phyloP scores from a whole-genome alignment of 2,797 vertebrate species.

The Setipinna tenuifilis region DNA sequence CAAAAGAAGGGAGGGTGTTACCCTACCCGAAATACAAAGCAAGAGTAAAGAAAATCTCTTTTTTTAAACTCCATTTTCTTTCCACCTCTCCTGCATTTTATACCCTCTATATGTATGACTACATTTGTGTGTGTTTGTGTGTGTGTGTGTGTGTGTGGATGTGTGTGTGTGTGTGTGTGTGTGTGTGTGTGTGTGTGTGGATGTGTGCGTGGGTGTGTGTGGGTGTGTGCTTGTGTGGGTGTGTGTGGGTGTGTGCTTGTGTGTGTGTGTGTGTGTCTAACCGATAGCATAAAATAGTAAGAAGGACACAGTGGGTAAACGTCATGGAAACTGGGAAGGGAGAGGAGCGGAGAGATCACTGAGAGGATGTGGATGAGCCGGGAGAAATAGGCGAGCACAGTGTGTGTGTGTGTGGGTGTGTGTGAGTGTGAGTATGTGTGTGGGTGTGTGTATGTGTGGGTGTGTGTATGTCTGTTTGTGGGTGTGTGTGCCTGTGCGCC shows the following conservation, averaged over 20 bases:
- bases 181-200: conserved; percentile 3
- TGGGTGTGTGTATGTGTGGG: neutral
- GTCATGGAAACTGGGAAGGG: neutral
- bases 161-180: neutral
- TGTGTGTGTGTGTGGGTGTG: neutral
- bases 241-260: conserved; percentile 39
- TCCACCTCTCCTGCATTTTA: neutral
- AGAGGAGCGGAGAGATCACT: conserved; percentile 43
- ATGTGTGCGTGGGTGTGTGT: neutral
- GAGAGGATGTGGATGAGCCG: neutral
- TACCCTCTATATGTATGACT: neutral
- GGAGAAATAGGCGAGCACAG: neutral
- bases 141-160: neutral
- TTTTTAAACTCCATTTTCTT: neutral
- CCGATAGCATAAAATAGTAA: neutral
- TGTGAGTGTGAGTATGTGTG: conserved; percentile 1
- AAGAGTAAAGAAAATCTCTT: neutral
- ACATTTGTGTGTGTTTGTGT: neutral
- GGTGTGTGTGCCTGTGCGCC: neutral
- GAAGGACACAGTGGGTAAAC: neutral
- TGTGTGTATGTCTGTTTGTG: neutral
- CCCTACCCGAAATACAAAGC: neutral
- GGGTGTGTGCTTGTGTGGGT: neutral
- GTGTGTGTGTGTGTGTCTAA: neutral
- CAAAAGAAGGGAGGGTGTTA: neutral